Percentiles rank a stretch among this genome's conserved stretches.
Conservation (phyloP, 1,140 invertebrate species). For the Scaptomyza montana region DNA sequence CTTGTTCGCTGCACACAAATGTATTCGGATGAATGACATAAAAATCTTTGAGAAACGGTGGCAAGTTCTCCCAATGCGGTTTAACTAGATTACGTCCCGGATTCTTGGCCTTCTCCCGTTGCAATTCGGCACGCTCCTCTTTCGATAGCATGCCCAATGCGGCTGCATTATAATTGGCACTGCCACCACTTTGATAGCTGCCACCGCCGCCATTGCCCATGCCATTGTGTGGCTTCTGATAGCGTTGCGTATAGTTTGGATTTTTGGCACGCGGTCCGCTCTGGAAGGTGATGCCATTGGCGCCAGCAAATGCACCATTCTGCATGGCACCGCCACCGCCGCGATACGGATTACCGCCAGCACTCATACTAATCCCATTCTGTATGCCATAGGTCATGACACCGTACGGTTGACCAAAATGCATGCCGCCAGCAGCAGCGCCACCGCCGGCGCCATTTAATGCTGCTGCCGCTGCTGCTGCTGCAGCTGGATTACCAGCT, state of each 20-base stretch:
- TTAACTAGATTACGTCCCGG: conserved; percentile 92
- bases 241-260: conserved; percentile 73
- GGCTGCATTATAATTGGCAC: conserved; percentile 74
- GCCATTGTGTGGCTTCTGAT: conserved; percentile 74
- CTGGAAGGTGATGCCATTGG: conserved; percentile 59
- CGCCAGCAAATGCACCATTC: conserved; percentile 58
- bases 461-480: conserved; percentile 30
- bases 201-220: conserved; percentile 54
- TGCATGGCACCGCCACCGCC: conserved; percentile 57
- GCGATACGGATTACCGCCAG: conserved; percentile 61
- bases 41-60: conserved; percentile 95
- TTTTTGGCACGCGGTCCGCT: conserved; percentile 71
- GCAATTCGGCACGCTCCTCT: conserved; percentile 85
- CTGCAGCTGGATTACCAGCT: conserved; percentile 46
- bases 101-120: conserved; percentile 87
- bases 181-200: conserved; percentile 49
- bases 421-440: conserved; percentile 62
- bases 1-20: conserved; percentile 88
- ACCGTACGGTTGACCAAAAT: conserved; percentile 68
- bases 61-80: conserved; percentile 93
- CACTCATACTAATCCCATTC: conserved; percentile 62
- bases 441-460: conserved; percentile 54
- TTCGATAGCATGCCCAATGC: conserved; percentile 75
- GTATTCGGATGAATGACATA: conserved; percentile 93
- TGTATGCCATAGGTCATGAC: conserved; percentile 72